Evolutionary conservation across 1,140 invertebrate genomes (phyloP).

Genomic region (Zaprionus tsacasi): DNA sequence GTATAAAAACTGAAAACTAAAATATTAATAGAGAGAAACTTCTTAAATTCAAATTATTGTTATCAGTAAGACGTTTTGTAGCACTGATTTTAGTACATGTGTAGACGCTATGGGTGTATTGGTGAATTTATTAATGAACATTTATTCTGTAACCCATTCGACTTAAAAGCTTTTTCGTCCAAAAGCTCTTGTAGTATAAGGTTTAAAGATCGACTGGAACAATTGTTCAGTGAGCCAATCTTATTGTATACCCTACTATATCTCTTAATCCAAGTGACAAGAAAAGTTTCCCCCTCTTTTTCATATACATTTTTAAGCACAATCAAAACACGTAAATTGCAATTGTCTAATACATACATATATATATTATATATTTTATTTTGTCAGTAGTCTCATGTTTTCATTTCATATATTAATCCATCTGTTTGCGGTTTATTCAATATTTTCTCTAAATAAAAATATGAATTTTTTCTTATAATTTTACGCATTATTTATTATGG

Average conservation of each 20-base stretch:
- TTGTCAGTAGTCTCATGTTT: slow-evolving; percentile 77
- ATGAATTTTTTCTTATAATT: slow-evolving; percentile 49
- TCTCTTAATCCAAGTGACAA: too few relatives aligned
- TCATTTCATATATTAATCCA: slow-evolving; percentile 70
- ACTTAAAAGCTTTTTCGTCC: not conserved
- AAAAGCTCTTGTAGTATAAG: slow-evolving; percentile 1
- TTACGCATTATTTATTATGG: slow-evolving; percentile 25
- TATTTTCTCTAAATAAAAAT: slow-evolving; percentile 81
- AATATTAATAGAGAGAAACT: not conserved
- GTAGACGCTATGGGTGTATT: not conserved
- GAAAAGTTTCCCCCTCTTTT: not conserved
- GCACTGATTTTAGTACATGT: not conserved
- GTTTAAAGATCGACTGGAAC: slow-evolving; percentile 4
- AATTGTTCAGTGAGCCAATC: not conserved
- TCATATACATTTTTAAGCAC: not conserved
- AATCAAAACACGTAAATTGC: slow-evolving; percentile 3
- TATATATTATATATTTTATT: slow-evolving; percentile 54
- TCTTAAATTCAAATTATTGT: not conserved
- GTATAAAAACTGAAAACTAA: not conserved
- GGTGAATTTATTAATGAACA: not conserved
- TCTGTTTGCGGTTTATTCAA: slow-evolving; percentile 53
- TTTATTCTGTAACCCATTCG: not conserved
- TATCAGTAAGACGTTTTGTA: not conserved
- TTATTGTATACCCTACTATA: not conserved
- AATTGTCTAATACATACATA: slow-evolving; percentile 65